These are phyloP conservation scores for Macaca fascicularis DNA, from an alignment of 2,113 vertebrate species.

Conservation along the genomic window DNA sequence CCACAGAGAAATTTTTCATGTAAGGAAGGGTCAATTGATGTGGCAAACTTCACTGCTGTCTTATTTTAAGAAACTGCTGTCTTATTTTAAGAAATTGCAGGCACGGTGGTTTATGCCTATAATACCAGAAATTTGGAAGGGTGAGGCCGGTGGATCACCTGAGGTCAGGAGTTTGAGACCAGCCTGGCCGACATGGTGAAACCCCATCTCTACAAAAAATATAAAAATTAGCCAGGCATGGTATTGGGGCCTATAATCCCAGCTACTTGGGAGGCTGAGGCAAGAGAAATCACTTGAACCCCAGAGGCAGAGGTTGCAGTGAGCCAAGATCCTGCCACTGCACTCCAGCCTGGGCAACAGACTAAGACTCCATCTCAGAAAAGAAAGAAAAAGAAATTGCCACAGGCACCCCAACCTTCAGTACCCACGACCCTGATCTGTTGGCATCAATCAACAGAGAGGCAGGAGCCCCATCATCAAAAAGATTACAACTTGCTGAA, in stretches of 20 bases:
- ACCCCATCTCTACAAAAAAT: neutral
- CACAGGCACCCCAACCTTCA: neutral
- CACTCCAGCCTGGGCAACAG: neutral
- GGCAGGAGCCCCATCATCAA: neutral
- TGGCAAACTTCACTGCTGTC: too few species aligned
- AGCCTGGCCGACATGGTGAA: neutral
- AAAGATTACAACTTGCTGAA: neutral
- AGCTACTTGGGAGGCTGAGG: neutral
- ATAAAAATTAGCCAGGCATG: neutral
- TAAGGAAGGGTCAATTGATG: neutral
- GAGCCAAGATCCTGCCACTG: neutral
- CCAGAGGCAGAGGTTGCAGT: accelerated
- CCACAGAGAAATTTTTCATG: neutral
- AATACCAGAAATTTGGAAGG: neutral
- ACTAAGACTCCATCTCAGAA: neutral
- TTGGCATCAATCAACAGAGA: neutral
- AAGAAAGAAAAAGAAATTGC: neutral
- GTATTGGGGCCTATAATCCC: neutral
- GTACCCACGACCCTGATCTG: neutral
- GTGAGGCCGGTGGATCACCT: neutral
- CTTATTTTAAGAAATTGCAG: too few species aligned
- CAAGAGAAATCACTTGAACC: neutral
- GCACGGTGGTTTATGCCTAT: neutral
- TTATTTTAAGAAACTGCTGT: too few species aligned
- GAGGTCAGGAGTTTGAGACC: neutral